These are phyloP conservation scores for Dione juno DNA, from an alignment of 2,888 invertebrate species.

Conservation along the genomic window DNA sequence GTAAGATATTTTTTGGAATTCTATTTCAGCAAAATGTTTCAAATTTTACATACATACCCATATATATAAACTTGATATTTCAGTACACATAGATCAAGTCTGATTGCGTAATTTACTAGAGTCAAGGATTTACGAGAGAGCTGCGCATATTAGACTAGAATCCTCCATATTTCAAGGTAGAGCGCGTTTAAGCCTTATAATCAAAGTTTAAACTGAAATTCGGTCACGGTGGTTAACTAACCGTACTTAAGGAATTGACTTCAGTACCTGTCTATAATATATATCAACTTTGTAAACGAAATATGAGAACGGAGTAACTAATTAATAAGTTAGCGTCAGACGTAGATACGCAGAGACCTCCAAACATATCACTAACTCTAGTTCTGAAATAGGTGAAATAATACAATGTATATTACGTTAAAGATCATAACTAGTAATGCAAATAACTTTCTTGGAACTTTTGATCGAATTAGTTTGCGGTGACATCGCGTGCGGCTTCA, in stretches of 20 bases:
- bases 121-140: slow-evolving; percentile 39
- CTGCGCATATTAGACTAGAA: slow-evolving; percentile 42
- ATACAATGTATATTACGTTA: slow-evolving; percentile 70
- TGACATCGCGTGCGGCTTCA: slow-evolving; percentile 63
- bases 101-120: slow-evolving; percentile 30
- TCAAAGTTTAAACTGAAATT: slow-evolving; percentile 68
- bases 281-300: slow-evolving; percentile 15
- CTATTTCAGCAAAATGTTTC: not conserved
- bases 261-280: slow-evolving; percentile 28
- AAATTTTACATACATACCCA: too few species aligned
- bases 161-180: slow-evolving; percentile 74
- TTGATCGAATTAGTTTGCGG: slow-evolving; percentile 74
- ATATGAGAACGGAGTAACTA: slow-evolving; percentile 12
- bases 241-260: slow-evolving; percentile 57
- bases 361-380: slow-evolving; percentile 30
- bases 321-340: slow-evolving; percentile 25
- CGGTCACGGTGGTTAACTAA: slow-evolving; percentile 61
- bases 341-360: slow-evolving; percentile 30
- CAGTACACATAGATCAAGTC: slow-evolving; percentile 1
- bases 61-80: not conserved
- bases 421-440: slow-evolving; percentile 68
- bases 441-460: slow-evolving; percentile 74
- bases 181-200: slow-evolving; percentile 56
- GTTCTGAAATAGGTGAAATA: slow-evolving; percentile 46
- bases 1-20: slow-evolving; percentile 67